phyloP scores from a whole-genome alignment of 2,113 vertebrate genomes.

The Entomyzon cyanotis region DNA sequence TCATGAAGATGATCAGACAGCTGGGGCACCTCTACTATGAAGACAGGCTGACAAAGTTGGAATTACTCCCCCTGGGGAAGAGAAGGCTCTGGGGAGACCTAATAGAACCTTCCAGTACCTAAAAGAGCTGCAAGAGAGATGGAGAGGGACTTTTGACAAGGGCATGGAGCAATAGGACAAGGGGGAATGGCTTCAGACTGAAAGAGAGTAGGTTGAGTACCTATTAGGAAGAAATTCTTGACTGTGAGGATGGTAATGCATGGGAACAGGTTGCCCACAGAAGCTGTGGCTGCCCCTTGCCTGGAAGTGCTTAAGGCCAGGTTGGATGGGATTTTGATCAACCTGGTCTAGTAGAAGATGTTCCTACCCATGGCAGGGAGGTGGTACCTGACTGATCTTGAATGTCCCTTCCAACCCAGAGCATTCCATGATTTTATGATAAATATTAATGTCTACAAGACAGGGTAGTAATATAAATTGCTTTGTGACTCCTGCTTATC shows the following conservation, averaged over 20 bases:
- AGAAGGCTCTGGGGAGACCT: background rate
- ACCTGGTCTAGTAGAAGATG: background rate
- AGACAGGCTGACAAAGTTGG: background rate
- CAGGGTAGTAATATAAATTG: background rate
- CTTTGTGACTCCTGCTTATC: background rate
- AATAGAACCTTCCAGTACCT: background rate
- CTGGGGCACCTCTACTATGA: background rate
- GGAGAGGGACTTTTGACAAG: background rate
- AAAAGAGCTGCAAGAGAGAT: background rate
- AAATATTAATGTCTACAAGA: background rate
- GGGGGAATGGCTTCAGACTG: background rate
- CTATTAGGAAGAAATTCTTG: background rate
- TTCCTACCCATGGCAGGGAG: background rate
- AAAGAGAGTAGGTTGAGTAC: background rate
- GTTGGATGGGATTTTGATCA: background rate
- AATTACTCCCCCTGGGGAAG: background rate
- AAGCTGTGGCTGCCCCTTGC: background rate
- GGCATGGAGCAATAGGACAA: background rate
- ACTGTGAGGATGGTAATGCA: background rate
- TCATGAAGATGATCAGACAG: background rate
- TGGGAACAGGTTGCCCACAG: background rate
- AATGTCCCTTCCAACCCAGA: background rate
- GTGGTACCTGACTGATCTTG: background rate
- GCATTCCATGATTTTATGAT: background rate
- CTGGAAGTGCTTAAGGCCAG: background rate